Percentiles rank a stretch among this genome's conserved stretches.
Conservation (phyloP, 37 sponge, comb jelly and placozoan genomes). For the Tethya wilhelma region DNA sequence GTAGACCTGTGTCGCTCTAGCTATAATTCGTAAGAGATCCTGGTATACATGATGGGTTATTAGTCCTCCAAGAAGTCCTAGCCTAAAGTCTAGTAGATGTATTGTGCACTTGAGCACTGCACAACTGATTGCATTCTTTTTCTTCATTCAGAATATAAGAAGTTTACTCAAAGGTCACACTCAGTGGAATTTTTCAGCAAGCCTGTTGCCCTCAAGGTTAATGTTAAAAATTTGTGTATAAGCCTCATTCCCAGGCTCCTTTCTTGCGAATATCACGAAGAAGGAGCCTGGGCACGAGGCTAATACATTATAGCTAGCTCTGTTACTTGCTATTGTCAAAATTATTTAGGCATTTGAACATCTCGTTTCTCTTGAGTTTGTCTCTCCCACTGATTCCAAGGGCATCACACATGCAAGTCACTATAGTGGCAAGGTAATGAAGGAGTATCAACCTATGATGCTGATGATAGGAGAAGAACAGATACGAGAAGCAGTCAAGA, state of each 20-base stretch:
- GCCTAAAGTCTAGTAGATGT: no score
- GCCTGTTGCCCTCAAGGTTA: conserved; percentile 65
- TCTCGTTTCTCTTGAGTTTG: conserved; percentile 46
- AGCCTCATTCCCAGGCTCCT: no score
- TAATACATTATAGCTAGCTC: no score
- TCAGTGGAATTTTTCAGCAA: conserved; percentile 52
- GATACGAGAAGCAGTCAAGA: conserved; percentile 36
- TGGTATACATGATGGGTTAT: no score
- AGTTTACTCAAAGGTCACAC: conserved; percentile 43
- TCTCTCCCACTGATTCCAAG: conserved; percentile 36
- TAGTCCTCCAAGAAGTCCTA: no score
- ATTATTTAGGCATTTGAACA: conserved; percentile 74
- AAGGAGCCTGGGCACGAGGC: no score
- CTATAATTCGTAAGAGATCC: no score
- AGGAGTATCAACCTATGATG: conserved; percentile 57
- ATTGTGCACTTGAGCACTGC: not conserved
- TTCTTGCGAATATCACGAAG: no score
- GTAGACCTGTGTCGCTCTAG: no score
- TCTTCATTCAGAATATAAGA: conserved; percentile 60
- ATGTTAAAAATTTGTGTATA: not conserved
- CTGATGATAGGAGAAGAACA: conserved; percentile 47
- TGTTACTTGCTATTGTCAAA: no score
- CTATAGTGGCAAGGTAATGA: conserved; percentile 1
- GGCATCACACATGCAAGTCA: not conserved
- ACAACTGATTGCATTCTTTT: not conserved